Percentiles rank a stretch among this genome's conserved stretches.
These are phyloP conservation scores for Apamea sordens DNA, from an alignment of 2,888 invertebrate species.

Conservation along the genomic window DNA sequence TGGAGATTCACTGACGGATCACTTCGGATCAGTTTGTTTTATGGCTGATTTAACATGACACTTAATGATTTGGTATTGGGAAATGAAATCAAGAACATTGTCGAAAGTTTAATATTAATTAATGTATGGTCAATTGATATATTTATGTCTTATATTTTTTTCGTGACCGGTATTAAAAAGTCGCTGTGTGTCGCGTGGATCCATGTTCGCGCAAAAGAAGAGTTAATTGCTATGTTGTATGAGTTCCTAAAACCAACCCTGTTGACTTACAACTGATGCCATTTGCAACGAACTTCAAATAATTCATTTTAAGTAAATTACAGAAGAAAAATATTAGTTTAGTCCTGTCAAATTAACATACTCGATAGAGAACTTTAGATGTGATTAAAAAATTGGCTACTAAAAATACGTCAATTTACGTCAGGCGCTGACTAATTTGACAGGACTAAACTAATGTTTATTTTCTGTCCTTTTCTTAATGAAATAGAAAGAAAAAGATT, in stretches of 20 bases:
- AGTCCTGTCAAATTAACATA: too few species aligned
- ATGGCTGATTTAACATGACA: conserved; percentile 62
- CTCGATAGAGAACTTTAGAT: too few species aligned
- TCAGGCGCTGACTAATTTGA: too few species aligned
- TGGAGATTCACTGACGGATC: conserved; percentile 81
- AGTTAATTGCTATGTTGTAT: neutral
- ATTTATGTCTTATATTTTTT: conserved; percentile 34
- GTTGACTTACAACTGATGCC: neutral
- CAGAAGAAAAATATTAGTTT: too few species aligned
- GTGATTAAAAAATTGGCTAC: too few species aligned
- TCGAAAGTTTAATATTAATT: conserved; percentile 46
- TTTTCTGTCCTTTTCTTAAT: too few species aligned
- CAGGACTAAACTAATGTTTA: too few species aligned
- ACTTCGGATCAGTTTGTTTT: conserved; percentile 61
- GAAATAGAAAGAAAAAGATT: too few species aligned
- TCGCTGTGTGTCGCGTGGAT: neutral
- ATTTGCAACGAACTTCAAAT: neutral
- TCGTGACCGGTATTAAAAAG: neutral
- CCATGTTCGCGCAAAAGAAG: neutral
- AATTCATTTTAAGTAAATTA: neutral
- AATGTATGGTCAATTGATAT: conserved; percentile 30
- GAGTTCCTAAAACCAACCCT: neutral
- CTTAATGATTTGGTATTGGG: conserved; percentile 53
- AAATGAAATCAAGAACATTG: conserved; percentile 49
- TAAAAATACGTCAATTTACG: too few species aligned